Conservation (phyloP, 1,140 invertebrate genomes). For the Drosophila funebris region DNA sequence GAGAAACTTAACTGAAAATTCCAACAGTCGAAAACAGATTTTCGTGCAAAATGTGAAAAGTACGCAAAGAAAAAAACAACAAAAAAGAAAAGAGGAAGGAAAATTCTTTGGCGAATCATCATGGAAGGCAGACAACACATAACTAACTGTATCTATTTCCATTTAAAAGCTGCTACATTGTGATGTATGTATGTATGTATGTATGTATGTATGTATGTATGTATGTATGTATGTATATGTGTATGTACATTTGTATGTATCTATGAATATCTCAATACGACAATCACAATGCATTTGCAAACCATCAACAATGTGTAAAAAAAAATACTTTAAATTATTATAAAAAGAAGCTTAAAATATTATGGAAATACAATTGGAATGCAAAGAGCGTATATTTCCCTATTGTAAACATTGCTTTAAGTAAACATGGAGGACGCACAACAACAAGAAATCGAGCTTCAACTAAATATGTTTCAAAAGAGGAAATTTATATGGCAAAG, state of each 20-base stretch:
- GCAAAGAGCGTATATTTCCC: too few relatives aligned
- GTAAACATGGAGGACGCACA: too few relatives aligned
- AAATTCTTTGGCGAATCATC: conserved; percentile 24
- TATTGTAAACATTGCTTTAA: too few relatives aligned
- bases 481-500: too few relatives aligned
- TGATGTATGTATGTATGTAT: too few relatives aligned
- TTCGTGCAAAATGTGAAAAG: conserved; percentile 30
- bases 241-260: too few relatives aligned
- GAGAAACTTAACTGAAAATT: conserved; percentile 47
- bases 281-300: not conserved
- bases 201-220: too few relatives aligned
- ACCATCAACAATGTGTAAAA: too few relatives aligned
- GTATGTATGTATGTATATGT: too few relatives aligned
- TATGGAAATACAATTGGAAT: not conserved
- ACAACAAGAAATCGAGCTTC: too few relatives aligned
- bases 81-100: conserved; percentile 5
- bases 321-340: not conserved
- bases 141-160: conserved; percentile 26
- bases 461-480: too few relatives aligned
- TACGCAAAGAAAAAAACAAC: conserved; percentile 3
- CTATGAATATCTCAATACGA: conserved; percentile 12
- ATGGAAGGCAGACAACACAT: conserved; percentile 6
- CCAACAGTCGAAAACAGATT: conserved; percentile 71
- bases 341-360: not conserved
- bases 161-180: conserved; percentile 18